Evolutionary conservation across 1,140 invertebrate genomes (phyloP).

Genomic region (Calliphora vicina): DNA sequence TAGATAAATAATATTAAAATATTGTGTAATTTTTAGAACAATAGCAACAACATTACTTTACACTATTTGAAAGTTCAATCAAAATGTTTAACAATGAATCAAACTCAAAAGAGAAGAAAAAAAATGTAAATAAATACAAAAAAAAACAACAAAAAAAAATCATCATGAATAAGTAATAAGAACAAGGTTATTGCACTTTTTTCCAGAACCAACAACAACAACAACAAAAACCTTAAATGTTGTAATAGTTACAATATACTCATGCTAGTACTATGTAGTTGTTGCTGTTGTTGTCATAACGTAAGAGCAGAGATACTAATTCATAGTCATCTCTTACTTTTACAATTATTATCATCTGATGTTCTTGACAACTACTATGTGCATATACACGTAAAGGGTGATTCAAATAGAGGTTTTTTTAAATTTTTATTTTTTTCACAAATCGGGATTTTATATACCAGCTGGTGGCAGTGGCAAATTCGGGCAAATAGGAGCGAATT

Average conservation of each 20-base stretch:
- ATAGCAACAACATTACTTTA: not conserved
- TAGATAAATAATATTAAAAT: not conserved
- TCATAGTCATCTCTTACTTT: no score
- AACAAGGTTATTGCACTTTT: conserved; percentile 1
- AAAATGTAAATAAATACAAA: not conserved
- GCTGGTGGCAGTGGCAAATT: no score
- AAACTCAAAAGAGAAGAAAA: not conserved
- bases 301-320: not conserved
- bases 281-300: no score
- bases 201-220: not conserved
- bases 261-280: not conserved
- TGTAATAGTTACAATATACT: not conserved
- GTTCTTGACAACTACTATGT: not conserved
- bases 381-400: not conserved
- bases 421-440: no score
- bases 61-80: not conserved
- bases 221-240: not conserved
- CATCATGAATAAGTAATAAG: not conserved
- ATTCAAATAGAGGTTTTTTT: no score
- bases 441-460: no score
- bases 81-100: not conserved
- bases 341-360: not conserved
- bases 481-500: no score
- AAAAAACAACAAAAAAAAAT: not conserved
- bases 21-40: not conserved